Base-by-base conservation (phyloP, 1,140 invertebrate species). In the Drosophila truncata region DNA sequence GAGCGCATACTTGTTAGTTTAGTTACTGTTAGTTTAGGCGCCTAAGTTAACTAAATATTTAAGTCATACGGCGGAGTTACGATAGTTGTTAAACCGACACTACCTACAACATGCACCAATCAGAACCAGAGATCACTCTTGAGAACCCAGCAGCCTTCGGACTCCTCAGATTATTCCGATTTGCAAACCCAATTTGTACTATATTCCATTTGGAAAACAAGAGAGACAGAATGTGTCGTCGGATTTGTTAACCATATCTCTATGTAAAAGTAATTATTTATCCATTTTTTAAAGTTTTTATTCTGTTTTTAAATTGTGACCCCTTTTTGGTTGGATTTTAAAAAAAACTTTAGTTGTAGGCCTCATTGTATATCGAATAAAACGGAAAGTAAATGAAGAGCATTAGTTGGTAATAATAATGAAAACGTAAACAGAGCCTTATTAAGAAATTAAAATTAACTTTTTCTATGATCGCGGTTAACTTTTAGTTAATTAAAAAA, bases 1-100 rank as follows among this genome's bases (percentile, higher is more conserved):
- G 62, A 78, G 62, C 74, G 69, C 62, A 42, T 88, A 80, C 50
- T 88, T 88, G 84, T 88, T 88, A 88, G 84, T 84, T 71, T 88
- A 85, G 69, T 72, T 72, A 72, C 44, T 85, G 52, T 73, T 85
- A 85, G 82, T 64, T 25, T 85, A 88, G 80, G 72, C 54, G 64
- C 84, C 66, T 88, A 88, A 88, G 84, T 88, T 88, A 87, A 87
- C 80, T 88, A 88, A 90, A 90, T 88, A 84, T 88, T 62, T 88
- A 88, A 88, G 84, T 46, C 62, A 79, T 78, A 85, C 52, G 64
- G 62, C 14, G 65, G 44, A 78, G 60, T 66, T 63, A 78, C 76
- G 44, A 78, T 78, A 78, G 74, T 77, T 77, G 74, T 77, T 78
- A 78, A 78, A 87, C 79, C 78, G 54, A 85, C 64, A 74, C 58